Evolutionary conservation across 2,888 invertebrate species (phyloP).

Genomic region (Halocaridina rubra): DNA sequence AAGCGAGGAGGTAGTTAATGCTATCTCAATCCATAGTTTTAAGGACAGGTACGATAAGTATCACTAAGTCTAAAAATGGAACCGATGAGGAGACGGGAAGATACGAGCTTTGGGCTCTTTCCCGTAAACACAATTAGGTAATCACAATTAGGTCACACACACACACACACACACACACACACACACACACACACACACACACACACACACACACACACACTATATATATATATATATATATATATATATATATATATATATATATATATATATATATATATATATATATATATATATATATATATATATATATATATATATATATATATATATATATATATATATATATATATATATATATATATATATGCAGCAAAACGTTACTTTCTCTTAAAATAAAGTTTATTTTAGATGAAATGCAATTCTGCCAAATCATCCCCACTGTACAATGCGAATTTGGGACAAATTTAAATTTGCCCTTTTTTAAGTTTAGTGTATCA

Average conservation of each 20-base stretch:
- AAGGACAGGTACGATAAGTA: not conserved
- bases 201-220: not conserved
- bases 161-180: not conserved
- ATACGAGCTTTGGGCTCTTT: no score
- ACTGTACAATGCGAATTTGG: not conserved
- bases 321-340: slow-evolving; percentile 33
- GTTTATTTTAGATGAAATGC: no score
- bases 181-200: not conserved
- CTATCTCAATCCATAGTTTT: not conserved
- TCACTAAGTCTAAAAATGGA: not conserved
- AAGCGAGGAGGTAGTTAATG: no score
- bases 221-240: not conserved
- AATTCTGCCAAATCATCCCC: not conserved
- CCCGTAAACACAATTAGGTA: no score
- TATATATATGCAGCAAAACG: not conserved
- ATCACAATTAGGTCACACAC: no score
- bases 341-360: slow-evolving; percentile 12
- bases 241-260: not conserved
- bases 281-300: not conserved
- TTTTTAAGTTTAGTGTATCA: not conserved
- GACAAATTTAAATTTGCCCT: not conserved
- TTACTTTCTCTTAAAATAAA: not conserved
- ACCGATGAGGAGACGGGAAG: no score
- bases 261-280: not conserved
- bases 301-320: slow-evolving; percentile 33